phyloP scores from a whole-genome alignment of 2,888 invertebrate species.

The Drepanosiphum platanoidis region DNA sequence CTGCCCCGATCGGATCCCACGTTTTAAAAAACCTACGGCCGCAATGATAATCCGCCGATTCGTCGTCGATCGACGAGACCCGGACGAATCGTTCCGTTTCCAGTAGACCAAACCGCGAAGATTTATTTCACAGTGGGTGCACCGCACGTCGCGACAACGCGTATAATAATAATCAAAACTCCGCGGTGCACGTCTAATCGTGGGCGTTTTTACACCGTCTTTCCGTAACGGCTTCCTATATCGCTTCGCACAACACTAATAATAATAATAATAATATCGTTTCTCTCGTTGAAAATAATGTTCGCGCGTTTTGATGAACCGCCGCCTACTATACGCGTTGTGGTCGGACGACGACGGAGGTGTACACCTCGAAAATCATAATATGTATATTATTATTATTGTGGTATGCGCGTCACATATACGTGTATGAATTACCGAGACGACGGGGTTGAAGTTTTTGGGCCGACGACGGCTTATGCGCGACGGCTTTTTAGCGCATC shows the following conservation, averaged over 20 bases:
- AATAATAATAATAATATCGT: no score
- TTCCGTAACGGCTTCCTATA: slow-evolving; percentile 28
- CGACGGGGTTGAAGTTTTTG: neutral
- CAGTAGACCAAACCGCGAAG: neutral
- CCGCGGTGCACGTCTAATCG: slow-evolving; percentile 12
- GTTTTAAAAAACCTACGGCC: no score
- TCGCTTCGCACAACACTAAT: neutral
- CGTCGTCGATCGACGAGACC: no score
- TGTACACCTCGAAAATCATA: neutral
- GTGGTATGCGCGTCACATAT: neutral
- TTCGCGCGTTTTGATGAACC: neutral
- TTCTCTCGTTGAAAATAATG: neutral
- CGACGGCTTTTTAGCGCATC: neutral
- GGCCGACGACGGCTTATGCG: neutral
- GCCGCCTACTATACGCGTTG: neutral
- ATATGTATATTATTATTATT: neutral
- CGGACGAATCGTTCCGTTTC: neutral
- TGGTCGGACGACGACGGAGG: neutral
- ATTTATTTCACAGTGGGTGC: slow-evolving; percentile 14
- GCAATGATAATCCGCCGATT: no score
- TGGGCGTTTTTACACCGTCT: slow-evolving; percentile 10
- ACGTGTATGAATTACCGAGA: neutral
- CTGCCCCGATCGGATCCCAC: neutral
- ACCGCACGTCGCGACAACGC: no score
- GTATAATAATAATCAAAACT: no score